phyloP scores from a whole-genome alignment of 2,113 vertebrate species.

The Seriola aureovittata region DNA sequence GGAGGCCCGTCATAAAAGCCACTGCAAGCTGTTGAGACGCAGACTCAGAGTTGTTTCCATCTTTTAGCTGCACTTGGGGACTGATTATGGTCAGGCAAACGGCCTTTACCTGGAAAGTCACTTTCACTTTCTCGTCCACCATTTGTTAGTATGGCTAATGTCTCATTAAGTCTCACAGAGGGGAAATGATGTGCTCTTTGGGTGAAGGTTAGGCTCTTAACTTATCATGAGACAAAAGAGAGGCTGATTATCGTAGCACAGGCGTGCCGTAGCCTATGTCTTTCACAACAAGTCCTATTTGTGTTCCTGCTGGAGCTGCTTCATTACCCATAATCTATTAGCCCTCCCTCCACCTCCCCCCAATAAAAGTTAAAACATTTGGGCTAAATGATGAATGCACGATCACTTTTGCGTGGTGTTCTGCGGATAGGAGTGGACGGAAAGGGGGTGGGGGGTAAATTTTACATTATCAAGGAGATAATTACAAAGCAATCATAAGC shows the following conservation, averaged over 20 bases:
- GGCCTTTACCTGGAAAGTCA: slow-evolving; percentile 81
- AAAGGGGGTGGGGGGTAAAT: slow-evolving; percentile 63
- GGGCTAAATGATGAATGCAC: slow-evolving; percentile 76
- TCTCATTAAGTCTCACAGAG: slow-evolving; percentile 80
- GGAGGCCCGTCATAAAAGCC: slow-evolving; percentile 78
- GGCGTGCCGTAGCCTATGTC: slow-evolving; percentile 46
- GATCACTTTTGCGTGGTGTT: slow-evolving; percentile 67
- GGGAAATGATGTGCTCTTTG: slow-evolving; percentile 78
- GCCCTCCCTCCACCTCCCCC: slow-evolving; percentile 65
- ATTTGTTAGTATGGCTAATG: slow-evolving; percentile 81
- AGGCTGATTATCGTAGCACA: slow-evolving; percentile 70
- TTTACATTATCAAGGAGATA: slow-evolving; percentile 81
- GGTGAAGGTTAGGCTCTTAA: slow-evolving; percentile 77
- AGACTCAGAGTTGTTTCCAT: slow-evolving; percentile 77
- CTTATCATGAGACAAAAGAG: slow-evolving; percentile 75
- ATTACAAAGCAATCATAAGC: slow-evolving; percentile 83
- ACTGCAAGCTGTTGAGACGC: slow-evolving; percentile 79
- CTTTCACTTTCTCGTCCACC: slow-evolving; percentile 77
- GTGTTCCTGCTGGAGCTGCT: slow-evolving; percentile 73
- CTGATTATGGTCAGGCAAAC: slow-evolving; percentile 77
- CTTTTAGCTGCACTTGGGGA: slow-evolving; percentile 78
- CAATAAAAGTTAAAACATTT: slow-evolving; percentile 77
- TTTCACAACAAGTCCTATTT: slow-evolving; percentile 76
- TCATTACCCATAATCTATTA: slow-evolving; percentile 81
- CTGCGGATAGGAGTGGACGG: slow-evolving; percentile 54